Base-by-base conservation (phyloP, 2,113 vertebrate genomes). In the Salminus brasiliensis region DNA sequence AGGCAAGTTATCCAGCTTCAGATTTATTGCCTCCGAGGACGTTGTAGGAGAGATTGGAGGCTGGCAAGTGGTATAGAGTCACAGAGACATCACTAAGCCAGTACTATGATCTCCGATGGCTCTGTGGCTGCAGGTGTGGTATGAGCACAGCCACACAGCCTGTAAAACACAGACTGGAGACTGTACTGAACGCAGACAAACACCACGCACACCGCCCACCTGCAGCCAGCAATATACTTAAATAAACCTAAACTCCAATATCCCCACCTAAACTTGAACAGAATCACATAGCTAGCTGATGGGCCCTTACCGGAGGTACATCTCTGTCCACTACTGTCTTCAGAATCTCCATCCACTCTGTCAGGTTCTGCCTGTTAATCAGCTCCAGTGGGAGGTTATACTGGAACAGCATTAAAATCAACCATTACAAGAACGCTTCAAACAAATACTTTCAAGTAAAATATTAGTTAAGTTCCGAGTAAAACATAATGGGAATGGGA, bases 291-390 rank as follows among this genome's bases (percentile, higher is more conserved):
- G 43, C 43, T 18, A n/a, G 65, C 21, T 32, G 39, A 23, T 1
- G 4, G 47, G 41, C 8, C 11, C 94, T 96, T 93, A 99, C 98
- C 84, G 94, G 95, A 85, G 97, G 97, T 47, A 99, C 97, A 81
- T 98, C 97, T 81, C 98, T 93, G 78, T 99, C 97, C 0, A 99
- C 97, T 75, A 99, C 96, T 0, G 95, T 95, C 93, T 98, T 98
- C 87, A 99, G 89, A 84, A 99, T 99, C 91, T 97, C 96, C 94
- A 99, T 96, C 98, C 98, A 99, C 76, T 99, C 97, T 1, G 97
- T 95, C 89, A 99, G 91, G 84, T 95, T 99, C 88, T 98, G 97
- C 87, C 98, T 95, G 90, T 98, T 99, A 91, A 99, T 98, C 87
- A 99, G 94, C 84, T 99, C 98, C 91, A 99, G 88, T 3, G 97